phyloP scores from a whole-genome alignment of 2,888 invertebrate genomes.

The Drosophila atripex region DNA sequence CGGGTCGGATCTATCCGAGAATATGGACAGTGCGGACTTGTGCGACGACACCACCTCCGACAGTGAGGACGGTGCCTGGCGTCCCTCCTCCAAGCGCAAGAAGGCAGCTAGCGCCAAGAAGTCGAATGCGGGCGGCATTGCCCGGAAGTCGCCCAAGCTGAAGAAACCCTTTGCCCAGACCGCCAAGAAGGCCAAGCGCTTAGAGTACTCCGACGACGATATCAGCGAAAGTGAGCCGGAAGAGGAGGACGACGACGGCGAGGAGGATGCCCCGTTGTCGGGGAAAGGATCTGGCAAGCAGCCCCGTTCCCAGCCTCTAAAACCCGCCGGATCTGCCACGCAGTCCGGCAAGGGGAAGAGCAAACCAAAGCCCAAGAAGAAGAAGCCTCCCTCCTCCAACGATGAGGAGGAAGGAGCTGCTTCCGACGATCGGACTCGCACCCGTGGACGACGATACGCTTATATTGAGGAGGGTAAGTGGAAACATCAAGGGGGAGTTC shows the following conservation, averaged over 20 bases:
- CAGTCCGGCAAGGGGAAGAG: slow-evolving; percentile 61
- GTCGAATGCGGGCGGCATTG: slow-evolving; percentile 43
- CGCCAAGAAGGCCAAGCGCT: slow-evolving; percentile 74
- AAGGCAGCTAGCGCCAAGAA: slow-evolving; percentile 59
- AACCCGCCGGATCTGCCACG: slow-evolving; percentile 85
- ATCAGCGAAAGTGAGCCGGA: slow-evolving; percentile 87
- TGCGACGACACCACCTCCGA: slow-evolving; percentile 83
- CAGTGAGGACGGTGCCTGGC: slow-evolving; percentile 82
- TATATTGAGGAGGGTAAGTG: slow-evolving; percentile 82
- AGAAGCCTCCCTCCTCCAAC: slow-evolving; percentile 69
- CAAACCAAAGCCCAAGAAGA: slow-evolving; percentile 71
- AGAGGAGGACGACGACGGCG: slow-evolving; percentile 85
- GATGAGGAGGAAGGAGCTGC: slow-evolving; percentile 89
- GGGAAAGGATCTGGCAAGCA: slow-evolving; percentile 81
- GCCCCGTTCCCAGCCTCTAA: slow-evolving; percentile 79
- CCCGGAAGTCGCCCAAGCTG: slow-evolving; percentile 77
- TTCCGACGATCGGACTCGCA: slow-evolving; percentile 84
- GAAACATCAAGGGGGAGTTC: background rate
- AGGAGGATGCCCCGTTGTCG: slow-evolving; percentile 65
- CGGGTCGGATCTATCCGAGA: slow-evolving; percentile 81
- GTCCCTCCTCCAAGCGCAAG: slow-evolving; percentile 81
- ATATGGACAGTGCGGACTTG: slow-evolving; percentile 83
- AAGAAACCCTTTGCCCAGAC: slow-evolving; percentile 55
- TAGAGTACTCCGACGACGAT: slow-evolving; percentile 81
- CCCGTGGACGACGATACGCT: slow-evolving; percentile 83